Conservation (phyloP, 2,113 vertebrate genomes). For the Etheostoma spectabile region DNA sequence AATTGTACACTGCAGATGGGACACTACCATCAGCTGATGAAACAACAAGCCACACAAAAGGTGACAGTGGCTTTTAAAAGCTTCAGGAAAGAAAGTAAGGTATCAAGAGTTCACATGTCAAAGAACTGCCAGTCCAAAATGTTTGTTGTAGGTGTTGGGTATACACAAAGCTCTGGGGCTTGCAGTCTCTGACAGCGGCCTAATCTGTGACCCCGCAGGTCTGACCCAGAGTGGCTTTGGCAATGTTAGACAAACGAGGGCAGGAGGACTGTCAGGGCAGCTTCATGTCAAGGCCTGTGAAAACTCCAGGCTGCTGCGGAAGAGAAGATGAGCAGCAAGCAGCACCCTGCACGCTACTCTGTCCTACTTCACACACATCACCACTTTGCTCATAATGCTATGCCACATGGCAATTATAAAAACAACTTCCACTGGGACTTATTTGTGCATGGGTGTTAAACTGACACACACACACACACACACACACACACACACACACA, state of each 20-base stretch:
- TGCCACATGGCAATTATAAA: slow-evolving; percentile 41
- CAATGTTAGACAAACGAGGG: slow-evolving; percentile 58
- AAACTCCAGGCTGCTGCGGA: slow-evolving; percentile 57
- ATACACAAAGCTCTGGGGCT: neutral
- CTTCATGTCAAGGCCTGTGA: slow-evolving; percentile 63
- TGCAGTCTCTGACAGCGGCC: slow-evolving; percentile 28
- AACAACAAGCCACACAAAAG: neutral
- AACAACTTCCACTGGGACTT: slow-evolving; percentile 27
- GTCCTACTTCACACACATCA: slow-evolving; percentile 49
- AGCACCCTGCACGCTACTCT: slow-evolving; percentile 26
- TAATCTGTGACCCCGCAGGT: slow-evolving; percentile 60
- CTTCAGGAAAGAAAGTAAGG: neutral
- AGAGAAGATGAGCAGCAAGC: slow-evolving; percentile 37
- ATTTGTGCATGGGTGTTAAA: slow-evolving; percentile 11
- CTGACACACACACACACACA: neutral
- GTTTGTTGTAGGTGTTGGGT: neutral
- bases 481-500: neutral
- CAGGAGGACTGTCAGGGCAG: slow-evolving; percentile 68
- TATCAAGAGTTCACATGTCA: slow-evolving; percentile 7
- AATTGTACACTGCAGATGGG: neutral
- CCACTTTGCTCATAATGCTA: slow-evolving; percentile 28
- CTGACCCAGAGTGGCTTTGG: slow-evolving; percentile 53
- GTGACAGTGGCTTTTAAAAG: neutral
- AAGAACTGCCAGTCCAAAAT: neutral
- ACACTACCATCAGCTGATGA: neutral